These are phyloP conservation scores for Philopedon plagiatum DNA, from an alignment of 2,888 invertebrate genomes.

Conservation along the genomic window DNA sequence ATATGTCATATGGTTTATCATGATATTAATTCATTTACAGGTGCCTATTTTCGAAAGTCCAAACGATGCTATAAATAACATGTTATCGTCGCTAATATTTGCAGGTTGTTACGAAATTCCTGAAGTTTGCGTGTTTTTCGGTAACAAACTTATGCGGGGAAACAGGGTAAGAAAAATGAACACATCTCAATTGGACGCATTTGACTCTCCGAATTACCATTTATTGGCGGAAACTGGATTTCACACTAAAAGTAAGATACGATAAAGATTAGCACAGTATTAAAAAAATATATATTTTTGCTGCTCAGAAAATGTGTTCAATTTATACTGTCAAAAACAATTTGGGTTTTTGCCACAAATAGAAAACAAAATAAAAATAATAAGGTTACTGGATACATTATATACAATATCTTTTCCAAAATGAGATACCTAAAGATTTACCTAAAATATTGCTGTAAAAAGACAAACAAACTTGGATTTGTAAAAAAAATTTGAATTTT, in stretches of 20 bases:
- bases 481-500: too few species aligned
- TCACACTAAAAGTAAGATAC: conserved; percentile 78
- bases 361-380: too few species aligned
- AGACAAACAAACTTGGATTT: too few species aligned
- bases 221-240: conserved; percentile 89
- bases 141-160: conserved; percentile 89
- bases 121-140: conserved; percentile 94
- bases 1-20: not conserved
- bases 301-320: too few species aligned
- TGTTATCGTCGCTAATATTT: conserved; percentile 89
- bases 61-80: conserved; percentile 95
- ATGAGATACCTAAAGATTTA: too few species aligned
- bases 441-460: too few species aligned
- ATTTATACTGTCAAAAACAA: too few species aligned
- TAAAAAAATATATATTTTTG: too few species aligned
- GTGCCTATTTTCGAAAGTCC: conserved; percentile 95
- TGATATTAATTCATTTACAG: conserved; percentile 66
- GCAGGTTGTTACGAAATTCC: conserved; percentile 92
- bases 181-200: conserved; percentile 81
- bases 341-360: too few species aligned
- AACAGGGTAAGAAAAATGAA: conserved; percentile 88
- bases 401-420: too few species aligned
- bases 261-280: too few species aligned
- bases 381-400: too few species aligned
- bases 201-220: conserved; percentile 88